Evolutionary conservation across 2,113 vertebrate genomes (phyloP), one percentile per base, ranked within the genome.

Genomic region (Actenoides hombroni): DNA sequence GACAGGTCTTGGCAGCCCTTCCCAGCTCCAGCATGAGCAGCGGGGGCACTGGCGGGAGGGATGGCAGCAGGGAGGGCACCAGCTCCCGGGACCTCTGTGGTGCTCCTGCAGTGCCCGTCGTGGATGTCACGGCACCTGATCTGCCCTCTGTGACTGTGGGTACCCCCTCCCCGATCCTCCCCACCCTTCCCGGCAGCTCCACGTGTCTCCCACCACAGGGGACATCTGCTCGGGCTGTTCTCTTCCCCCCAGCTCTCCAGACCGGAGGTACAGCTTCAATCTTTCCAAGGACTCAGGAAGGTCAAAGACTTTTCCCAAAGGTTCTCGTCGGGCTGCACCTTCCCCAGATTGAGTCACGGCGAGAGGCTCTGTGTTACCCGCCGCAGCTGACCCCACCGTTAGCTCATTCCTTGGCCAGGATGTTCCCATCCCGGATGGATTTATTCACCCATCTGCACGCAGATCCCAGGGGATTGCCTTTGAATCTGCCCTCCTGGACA

Each of bases 301-400:
- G 91, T 94, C 93, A 91, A 85, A 94, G 89, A 3, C 65, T 89
- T 89, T 71, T 96, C 64, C 81, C 42, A 16, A 2, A 6, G 39
- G 60, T 40, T 95, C 86, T 74, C 82, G 19, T 60, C 1, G 1
- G 85, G 90, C 85, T 48, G 74, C 2, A 1, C 21, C 90, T 86
- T 68, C 59, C 82, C 67, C 26, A 1, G 35, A 13, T 6, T 56
- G 60, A 77, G 59, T 29, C 54, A 7, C 29, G 4, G n/a, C 1
- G 3, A 31, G 82, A 31, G 56, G 6, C 26, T 19, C 65, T 11
- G 25, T 4, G 1, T 37, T 54, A 51, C 70, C 78, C 13, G 0
- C 54, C 1, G 5, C 4, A 3, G 60, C 86, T 6, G 8, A 88
- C 42, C 80, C 40, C 3, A 0, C 0, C 2, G 10, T 84, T 75